These are phyloP conservation scores for Chloroceryle aenea DNA, from an alignment of 2,113 vertebrate genomes.

Conservation along the genomic window DNA sequence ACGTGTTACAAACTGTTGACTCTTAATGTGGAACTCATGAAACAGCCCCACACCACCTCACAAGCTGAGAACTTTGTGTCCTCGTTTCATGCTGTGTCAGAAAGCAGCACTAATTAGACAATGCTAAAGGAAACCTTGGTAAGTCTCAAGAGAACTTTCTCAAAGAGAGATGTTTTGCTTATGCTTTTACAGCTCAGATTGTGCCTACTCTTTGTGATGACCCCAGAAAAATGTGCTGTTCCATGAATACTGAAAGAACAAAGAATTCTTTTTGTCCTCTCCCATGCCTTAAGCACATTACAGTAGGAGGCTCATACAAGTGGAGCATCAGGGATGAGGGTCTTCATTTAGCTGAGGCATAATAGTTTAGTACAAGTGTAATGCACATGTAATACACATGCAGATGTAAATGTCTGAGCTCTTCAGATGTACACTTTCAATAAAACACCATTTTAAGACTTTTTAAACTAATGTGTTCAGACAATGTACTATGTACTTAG, in stretches of 20 bases:
- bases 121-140: neutral
- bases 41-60: neutral
- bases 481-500: neutral
- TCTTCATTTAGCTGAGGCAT: neutral
- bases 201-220: neutral
- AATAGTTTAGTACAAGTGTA: neutral
- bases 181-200: neutral
- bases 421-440: neutral
- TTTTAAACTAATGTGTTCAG: neutral
- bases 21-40: neutral
- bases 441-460: neutral
- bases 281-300: neutral
- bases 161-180: neutral
- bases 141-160: neutral
- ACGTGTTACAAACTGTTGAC: neutral
- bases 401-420: neutral
- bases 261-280: neutral
- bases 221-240: neutral
- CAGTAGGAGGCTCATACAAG: neutral
- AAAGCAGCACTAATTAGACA: neutral
- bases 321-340: neutral
- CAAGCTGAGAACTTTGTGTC: neutral
- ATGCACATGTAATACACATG: neutral
- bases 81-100: neutral
- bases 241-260: neutral